Evolutionary conservation across 2,797 vertebrate species (phyloP).

Genomic region (Lepilemur septentrionalis): DNA sequence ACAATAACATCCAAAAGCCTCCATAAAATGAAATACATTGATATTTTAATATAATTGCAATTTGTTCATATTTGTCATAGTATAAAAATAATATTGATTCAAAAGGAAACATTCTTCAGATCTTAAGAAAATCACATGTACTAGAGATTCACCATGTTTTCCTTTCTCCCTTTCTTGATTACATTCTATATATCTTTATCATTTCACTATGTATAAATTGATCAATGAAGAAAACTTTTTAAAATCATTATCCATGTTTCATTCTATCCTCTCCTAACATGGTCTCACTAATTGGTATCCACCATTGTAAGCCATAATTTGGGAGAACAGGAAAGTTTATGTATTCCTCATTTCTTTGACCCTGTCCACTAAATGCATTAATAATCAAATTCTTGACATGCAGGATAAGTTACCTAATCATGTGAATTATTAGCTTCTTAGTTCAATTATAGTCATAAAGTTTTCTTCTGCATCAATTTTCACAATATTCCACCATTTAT

Average conservation of each 20-base stretch:
- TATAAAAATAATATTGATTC: neutral
- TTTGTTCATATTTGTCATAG: neutral
- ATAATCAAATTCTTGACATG: neutral
- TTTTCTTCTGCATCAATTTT: neutral
- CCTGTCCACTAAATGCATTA: neutral
- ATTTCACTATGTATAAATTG: neutral
- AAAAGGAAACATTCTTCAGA: neutral
- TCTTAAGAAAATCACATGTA: neutral
- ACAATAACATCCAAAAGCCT: slow-evolving; percentile 28
- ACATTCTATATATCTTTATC: neutral
- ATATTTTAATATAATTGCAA: slow-evolving; percentile 34
- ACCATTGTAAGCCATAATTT: neutral
- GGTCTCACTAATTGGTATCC: neutral
- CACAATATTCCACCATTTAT: neutral
- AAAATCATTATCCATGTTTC: neutral
- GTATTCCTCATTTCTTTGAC: neutral
- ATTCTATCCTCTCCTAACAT: neutral
- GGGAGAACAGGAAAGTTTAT: neutral
- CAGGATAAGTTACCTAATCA: neutral
- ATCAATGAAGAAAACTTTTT: neutral
- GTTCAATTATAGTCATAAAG: neutral
- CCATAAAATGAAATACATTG: slow-evolving; percentile 55
- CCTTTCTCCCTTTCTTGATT: neutral
- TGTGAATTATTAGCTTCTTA: neutral
- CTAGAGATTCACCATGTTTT: neutral